Evolutionary conservation across 2,113 vertebrate genomes (phyloP).

Genomic region (Callaeas wilsoni): DNA sequence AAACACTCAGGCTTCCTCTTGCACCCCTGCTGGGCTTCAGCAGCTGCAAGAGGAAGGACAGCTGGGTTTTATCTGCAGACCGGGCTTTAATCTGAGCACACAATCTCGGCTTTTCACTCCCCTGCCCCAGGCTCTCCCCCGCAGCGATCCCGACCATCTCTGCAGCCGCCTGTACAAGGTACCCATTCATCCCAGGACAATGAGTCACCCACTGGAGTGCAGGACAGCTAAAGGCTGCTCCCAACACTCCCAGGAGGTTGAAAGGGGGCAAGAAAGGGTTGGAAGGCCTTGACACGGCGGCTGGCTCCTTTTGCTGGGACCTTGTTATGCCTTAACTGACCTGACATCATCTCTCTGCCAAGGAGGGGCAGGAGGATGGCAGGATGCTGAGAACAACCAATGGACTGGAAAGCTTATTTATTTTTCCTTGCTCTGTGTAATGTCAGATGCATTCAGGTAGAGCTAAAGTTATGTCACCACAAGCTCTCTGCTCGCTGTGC

Average conservation of each 20-base stretch:
- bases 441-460: neutral
- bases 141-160: neutral
- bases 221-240: neutral
- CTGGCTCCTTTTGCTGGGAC: neutral
- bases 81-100: neutral
- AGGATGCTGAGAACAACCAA: neutral
- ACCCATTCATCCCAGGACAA: conserved; percentile 23
- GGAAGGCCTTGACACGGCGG: neutral
- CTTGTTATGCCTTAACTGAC: neutral
- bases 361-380: neutral
- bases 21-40: neutral
- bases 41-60: neutral
- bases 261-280: neutral
- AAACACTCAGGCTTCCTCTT: neutral
- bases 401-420: neutral
- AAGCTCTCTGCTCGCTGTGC: fast-evolving
- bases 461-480: neutral
- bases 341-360: neutral
- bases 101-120: conserved; percentile 38
- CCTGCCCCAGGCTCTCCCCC: neutral
- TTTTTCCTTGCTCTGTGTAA: neutral
- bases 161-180: conserved; percentile 23
- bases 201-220: conserved; percentile 11
- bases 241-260: neutral
- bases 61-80: conserved; percentile 24